Conservation (phyloP, 2,797 vertebrate species). For the Epinephelus awoara region DNA sequence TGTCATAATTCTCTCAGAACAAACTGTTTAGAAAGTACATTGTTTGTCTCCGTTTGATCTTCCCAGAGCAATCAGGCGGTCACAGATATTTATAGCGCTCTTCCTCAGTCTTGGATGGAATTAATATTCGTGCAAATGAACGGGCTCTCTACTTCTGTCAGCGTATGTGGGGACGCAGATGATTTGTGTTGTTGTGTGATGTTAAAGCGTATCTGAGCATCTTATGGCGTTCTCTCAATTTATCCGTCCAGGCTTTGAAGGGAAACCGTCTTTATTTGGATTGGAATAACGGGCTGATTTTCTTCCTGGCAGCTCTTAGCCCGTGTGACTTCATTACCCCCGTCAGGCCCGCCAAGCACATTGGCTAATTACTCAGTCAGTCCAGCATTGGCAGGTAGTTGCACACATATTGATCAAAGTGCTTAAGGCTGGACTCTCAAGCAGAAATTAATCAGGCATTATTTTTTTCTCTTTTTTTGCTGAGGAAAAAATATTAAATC, state of each 20-base stretch:
- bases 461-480: slow-evolving; percentile 45
- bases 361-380: slow-evolving; percentile 85
- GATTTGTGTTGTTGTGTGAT: slow-evolving; percentile 71
- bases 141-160: slow-evolving; percentile 62
- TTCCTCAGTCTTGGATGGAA: slow-evolving; percentile 70
- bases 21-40: slow-evolving; percentile 79
- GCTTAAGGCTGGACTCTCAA: slow-evolving; percentile 77
- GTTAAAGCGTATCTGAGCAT: slow-evolving; percentile 54
- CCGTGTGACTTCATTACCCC: slow-evolving; percentile 75
- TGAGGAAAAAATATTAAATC: slow-evolving; percentile 48
- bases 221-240: slow-evolving; percentile 41
- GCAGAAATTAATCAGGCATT: slow-evolving; percentile 83
- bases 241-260: slow-evolving; percentile 44
- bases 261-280: slow-evolving; percentile 57
- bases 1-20: slow-evolving; percentile 81
- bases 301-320: slow-evolving; percentile 67
- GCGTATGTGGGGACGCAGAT: slow-evolving; percentile 34
- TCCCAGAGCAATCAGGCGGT: slow-evolving; percentile 70
- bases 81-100: slow-evolving; percentile 82
- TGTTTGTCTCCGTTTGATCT: slow-evolving; percentile 78
- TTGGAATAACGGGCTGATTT: slow-evolving; percentile 57
- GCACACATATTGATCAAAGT: slow-evolving; percentile 82
- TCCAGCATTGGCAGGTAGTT: slow-evolving; percentile 84
- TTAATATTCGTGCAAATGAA: slow-evolving; percentile 78
- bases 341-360: slow-evolving; percentile 75